Evolutionary conservation across 2,888 invertebrate species (phyloP).

Genomic region (Diachrysia chrysitis): DNA sequence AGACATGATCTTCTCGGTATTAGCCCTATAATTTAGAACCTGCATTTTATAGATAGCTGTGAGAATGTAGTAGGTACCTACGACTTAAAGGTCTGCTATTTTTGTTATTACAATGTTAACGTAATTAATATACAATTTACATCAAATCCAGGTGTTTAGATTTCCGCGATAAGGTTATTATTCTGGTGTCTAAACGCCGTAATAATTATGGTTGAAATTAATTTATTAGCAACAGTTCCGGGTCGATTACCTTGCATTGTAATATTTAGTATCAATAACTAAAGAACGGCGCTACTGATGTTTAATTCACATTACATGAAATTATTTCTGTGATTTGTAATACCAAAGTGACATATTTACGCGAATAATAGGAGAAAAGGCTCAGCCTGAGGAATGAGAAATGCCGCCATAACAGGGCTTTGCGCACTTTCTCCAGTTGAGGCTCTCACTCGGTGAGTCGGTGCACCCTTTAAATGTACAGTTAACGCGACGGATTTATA

Average conservation of each 20-base stretch:
- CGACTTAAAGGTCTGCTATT: not conserved
- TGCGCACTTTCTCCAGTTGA: constrained; percentile 79
- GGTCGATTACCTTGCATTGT: constrained; percentile 25
- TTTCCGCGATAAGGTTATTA: constrained; percentile 15
- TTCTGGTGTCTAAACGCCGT: constrained; percentile 14
- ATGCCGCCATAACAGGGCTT: constrained; percentile 84
- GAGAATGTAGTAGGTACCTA: constrained; percentile 3
- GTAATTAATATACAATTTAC: not conserved
- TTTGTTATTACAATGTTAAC: not conserved
- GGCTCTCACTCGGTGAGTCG: constrained; percentile 68
- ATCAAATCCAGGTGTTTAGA: not conserved
- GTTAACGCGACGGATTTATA: constrained; percentile 55
- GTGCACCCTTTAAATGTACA: constrained; percentile 67
- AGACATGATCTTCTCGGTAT: constrained; percentile 14
- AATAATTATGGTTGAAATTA: constrained; percentile 33
- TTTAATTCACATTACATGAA: constrained; percentile 54
- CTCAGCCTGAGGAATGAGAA: constrained; percentile 79
- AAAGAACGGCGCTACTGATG: constrained; percentile 44
- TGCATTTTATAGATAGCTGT: not conserved
- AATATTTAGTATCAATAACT: constrained; percentile 30
- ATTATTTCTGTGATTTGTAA: constrained; percentile 64
- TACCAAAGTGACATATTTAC: constrained; percentile 74
- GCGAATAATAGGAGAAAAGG: constrained; percentile 80
- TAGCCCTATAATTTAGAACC: constrained; percentile 5
- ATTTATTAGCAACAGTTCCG: constrained; percentile 42